Conservation (phyloP, 2,888 invertebrate species). For the Athrips mouffetella region DNA sequence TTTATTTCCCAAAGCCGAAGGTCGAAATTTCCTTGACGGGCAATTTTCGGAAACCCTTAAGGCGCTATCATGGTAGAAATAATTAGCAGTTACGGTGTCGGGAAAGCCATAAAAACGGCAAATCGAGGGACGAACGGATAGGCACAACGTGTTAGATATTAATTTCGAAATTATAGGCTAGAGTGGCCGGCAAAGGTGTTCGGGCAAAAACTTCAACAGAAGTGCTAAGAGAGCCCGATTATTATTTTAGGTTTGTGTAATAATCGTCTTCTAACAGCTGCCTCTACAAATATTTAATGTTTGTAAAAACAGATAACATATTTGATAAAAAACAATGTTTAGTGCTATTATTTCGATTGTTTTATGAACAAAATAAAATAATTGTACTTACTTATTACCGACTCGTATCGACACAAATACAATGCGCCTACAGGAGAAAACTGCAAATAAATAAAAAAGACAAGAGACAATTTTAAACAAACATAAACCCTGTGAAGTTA, state of each 20-base stretch:
- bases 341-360: not conserved
- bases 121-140: constrained; percentile 65
- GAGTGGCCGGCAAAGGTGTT: constrained; percentile 60
- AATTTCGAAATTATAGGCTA: constrained; percentile 73
- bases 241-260: constrained; percentile 66
- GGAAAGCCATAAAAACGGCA: constrained; percentile 66
- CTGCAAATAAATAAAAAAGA: too few species aligned
- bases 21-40: constrained; percentile 9
- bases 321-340: not conserved
- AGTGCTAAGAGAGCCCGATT: constrained; percentile 70
- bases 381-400: too few species aligned
- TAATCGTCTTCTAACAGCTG: constrained; percentile 68
- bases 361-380: too few species aligned
- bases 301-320: constrained; percentile 36
- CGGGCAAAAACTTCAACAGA: constrained; percentile 68
- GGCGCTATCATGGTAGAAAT: constrained; percentile 54
- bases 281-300: constrained; percentile 74
- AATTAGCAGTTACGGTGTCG: constrained; percentile 67
- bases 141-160: constrained; percentile 77
- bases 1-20: constrained; percentile 5
- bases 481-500: too few species aligned
- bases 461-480: too few species aligned
- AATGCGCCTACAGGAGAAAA: too few species aligned
- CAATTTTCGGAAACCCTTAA: constrained; percentile 39
- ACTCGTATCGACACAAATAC: too few species aligned